A percentile compares a stretch with the other conserved stretches of the same genome.
Conservation (phyloP, 2,113 vertebrate species). For the Pseudopipra pipra region DNA sequence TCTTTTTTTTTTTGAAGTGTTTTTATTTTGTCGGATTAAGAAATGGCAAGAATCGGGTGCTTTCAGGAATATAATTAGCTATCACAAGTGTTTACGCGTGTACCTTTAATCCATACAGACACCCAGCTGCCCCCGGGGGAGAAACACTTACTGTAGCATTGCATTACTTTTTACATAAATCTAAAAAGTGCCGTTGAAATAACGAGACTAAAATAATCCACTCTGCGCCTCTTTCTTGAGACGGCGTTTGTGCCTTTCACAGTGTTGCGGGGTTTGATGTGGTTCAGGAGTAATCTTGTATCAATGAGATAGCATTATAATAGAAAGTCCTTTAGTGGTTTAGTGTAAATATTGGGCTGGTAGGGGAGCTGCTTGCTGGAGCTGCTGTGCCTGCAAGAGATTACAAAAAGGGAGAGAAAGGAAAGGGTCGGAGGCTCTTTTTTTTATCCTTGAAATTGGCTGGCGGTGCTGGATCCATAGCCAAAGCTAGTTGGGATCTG, state of each 20-base stretch:
- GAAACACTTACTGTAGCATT: conserved; percentile 62
- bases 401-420: conserved; percentile 68
- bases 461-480: conserved; percentile 2
- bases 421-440: conserved; percentile 57
- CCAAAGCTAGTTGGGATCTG: conserved; percentile 64
- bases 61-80: conserved; percentile 35
- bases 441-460: conserved; percentile 61
- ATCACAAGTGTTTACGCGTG: neutral
- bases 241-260: conserved; percentile 47
- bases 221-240: conserved; percentile 55
- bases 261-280: conserved; percentile 50
- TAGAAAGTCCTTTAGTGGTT: conserved; percentile 71
- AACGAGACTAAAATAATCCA: conserved; percentile 63
- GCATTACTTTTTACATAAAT: conserved; percentile 69
- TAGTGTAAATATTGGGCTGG: conserved; percentile 68
- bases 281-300: conserved; percentile 68
- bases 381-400: conserved; percentile 52
- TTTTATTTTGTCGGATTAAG: conserved; percentile 38
- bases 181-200: conserved; percentile 55
- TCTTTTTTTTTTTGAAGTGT: neutral
- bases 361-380: conserved; percentile 67
- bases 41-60: neutral
- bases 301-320: conserved; percentile 66
- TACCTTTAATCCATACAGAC: conserved; percentile 33
- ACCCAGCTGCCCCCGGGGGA: conserved; percentile 49